Evolutionary conservation across 2,113 vertebrate genomes (phyloP).

Genomic region (Petroica traversi): DNA sequence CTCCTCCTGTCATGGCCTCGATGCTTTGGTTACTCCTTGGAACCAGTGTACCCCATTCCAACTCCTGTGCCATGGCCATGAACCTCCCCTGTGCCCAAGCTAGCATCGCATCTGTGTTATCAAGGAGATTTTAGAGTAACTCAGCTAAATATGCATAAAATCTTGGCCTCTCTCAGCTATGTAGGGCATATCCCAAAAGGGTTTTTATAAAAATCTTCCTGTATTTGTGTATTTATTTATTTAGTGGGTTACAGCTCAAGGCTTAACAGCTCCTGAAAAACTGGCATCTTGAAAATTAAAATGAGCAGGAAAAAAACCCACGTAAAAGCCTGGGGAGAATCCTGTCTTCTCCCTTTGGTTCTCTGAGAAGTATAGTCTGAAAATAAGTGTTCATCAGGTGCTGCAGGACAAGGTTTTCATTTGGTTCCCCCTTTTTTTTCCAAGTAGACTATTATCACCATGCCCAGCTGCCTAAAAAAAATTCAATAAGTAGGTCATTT

Average conservation of each 20-base stretch:
- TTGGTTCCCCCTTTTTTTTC: too few relatives aligned
- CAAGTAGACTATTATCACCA: too few relatives aligned
- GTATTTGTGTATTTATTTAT: background rate
- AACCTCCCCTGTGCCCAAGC: background rate
- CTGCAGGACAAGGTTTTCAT: background rate
- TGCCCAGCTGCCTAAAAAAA: background rate
- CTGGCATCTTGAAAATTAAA: background rate
- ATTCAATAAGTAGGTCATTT: background rate
- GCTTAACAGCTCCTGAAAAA: background rate
- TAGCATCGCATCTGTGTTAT: background rate
- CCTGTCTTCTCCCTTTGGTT: background rate
- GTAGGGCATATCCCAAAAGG: background rate
- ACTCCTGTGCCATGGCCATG: background rate
- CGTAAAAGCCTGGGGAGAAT: background rate
- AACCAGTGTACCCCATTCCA: fast-evolving
- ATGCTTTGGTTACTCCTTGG: background rate
- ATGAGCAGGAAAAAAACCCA: fast-evolving
- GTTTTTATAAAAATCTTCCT: background rate
- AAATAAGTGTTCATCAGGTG: background rate
- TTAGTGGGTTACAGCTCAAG: background rate
- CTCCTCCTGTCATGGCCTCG: fast-evolving
- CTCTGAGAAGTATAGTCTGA: background rate
- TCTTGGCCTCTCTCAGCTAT: background rate
- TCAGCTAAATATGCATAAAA: background rate
- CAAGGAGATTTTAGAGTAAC: background rate